These are phyloP conservation scores for Drosophila fungiperda DNA, from an alignment of 2,888 invertebrate genomes.

Conservation along the genomic window DNA sequence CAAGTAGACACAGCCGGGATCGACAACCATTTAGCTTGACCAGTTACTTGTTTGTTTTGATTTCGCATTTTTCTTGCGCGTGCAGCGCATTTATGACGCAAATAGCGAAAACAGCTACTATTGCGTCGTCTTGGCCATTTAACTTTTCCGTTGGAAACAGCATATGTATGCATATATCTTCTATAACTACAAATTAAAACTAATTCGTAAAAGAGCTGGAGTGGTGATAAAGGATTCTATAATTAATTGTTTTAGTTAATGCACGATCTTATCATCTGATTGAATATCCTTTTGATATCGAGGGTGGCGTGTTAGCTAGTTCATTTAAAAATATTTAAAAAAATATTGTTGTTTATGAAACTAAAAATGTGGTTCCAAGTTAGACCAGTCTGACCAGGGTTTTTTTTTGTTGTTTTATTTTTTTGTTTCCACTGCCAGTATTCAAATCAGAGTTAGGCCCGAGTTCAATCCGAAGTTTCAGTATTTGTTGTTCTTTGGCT, in stretches of 20 bases:
- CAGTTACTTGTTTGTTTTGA: conserved; percentile 4
- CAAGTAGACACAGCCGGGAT: not conserved
- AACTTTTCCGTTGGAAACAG: conserved; percentile 2
- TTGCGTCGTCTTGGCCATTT: conserved; percentile 20
- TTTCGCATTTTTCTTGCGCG: conserved; percentile 1
- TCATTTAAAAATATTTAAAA: conserved; percentile 5
- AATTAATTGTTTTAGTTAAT: not conserved
- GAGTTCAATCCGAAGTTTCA: conserved; percentile 32
- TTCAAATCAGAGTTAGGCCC: conserved; percentile 65
- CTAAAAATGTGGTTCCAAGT: conserved; percentile 63
- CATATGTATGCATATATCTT: not conserved
- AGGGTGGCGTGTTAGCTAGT: not conserved
- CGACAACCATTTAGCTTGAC: not conserved
- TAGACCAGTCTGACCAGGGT: conserved; percentile 22
- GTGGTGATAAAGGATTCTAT: not conserved
- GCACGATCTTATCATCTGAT: not conserved
- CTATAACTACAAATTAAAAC: too few relatives aligned
- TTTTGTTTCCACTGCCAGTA: conserved; percentile 43
- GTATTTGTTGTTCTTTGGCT: conserved; percentile 41
- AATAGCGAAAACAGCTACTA: conserved; percentile 1
- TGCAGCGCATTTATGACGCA: conserved; percentile 3
- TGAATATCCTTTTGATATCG: conserved; percentile 3
- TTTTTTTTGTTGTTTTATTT: conserved; percentile 12
- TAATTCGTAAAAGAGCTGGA: not conserved
- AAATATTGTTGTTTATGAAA: conserved; percentile 50